Percentiles rank a stretch among this genome's conserved stretches.
These are phyloP conservation scores for Antechinus stuartii DNA, from an alignment of 2,113 vertebrate species.

Conservation along the genomic window DNA sequence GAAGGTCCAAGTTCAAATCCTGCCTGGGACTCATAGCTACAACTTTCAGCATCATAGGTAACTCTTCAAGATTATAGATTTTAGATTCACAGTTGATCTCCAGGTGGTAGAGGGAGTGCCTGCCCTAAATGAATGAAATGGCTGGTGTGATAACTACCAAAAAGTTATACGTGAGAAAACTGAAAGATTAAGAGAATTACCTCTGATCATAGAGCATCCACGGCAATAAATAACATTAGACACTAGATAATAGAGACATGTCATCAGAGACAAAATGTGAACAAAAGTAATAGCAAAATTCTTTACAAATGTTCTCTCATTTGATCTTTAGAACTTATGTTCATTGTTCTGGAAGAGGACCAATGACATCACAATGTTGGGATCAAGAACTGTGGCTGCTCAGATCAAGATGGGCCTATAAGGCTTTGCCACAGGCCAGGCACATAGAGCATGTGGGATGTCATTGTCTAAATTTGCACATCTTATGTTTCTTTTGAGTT, in stretches of 20 bases:
- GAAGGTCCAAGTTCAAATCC: background rate
- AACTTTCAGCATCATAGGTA: too few relatives aligned
- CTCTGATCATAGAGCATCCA: too few relatives aligned
- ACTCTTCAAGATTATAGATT: too few relatives aligned
- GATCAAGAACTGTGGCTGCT: background rate
- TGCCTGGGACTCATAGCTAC: too few relatives aligned
- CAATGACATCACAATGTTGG: background rate
- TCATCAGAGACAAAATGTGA: background rate
- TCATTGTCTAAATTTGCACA: background rate
- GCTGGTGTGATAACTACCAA: background rate
- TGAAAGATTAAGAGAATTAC: too few relatives aligned
- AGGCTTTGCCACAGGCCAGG: background rate
- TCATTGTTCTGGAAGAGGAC: background rate
- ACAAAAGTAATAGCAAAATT: background rate
- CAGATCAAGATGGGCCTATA: background rate
- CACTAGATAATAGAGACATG: background rate
- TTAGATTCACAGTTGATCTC: background rate
- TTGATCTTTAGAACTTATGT: background rate
- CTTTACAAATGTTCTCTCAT: background rate
- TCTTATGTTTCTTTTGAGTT: too few relatives aligned
- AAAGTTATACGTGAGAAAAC: too few relatives aligned
- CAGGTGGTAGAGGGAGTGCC: too few relatives aligned
- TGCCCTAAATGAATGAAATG: background rate
- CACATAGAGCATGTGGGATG: background rate
- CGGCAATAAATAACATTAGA: background rate